Evolutionary conservation across 2,113 vertebrate species (phyloP).

Genomic region (Psophia crepitans): DNA sequence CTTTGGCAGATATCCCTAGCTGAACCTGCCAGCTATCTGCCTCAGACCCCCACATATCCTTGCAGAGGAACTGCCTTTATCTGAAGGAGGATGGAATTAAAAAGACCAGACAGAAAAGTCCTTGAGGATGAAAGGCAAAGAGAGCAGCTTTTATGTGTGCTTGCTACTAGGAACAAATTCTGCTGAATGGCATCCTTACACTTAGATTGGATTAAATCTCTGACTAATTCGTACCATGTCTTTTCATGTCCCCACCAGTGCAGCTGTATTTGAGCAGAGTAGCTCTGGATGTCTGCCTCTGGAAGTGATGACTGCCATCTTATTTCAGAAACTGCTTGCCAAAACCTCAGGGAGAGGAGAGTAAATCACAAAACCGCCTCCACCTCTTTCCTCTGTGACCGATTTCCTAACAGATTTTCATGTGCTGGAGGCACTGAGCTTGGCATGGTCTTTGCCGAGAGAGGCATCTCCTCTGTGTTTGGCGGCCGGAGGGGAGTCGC

Average conservation of each 20-base stretch:
- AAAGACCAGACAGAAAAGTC: background rate
- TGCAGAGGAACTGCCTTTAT: background rate
- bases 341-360: background rate
- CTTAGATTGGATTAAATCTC: slow-evolving; percentile 22
- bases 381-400: background rate
- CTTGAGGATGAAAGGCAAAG: slow-evolving; percentile 8
- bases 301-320: slow-evolving; percentile 1
- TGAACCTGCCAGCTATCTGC: too few species aligned
- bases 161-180: background rate
- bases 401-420: slow-evolving; percentile 18
- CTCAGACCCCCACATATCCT: background rate
- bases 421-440: background rate
- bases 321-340: slow-evolving; percentile 15
- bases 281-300: background rate
- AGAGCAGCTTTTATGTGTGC: background rate
- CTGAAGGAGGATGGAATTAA: background rate
- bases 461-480: background rate
- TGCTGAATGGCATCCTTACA: slow-evolving; percentile 34
- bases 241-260: slow-evolving; percentile 26
- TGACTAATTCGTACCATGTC: slow-evolving; percentile 26
- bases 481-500: background rate
- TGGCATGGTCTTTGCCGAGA: slow-evolving; percentile 1
- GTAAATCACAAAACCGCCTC: background rate
- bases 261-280: background rate
- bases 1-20: too few species aligned